These are phyloP conservation scores for Prosopocoilus inquinatus DNA, from an alignment of 2,888 invertebrate genomes.

Conservation along the genomic window DNA sequence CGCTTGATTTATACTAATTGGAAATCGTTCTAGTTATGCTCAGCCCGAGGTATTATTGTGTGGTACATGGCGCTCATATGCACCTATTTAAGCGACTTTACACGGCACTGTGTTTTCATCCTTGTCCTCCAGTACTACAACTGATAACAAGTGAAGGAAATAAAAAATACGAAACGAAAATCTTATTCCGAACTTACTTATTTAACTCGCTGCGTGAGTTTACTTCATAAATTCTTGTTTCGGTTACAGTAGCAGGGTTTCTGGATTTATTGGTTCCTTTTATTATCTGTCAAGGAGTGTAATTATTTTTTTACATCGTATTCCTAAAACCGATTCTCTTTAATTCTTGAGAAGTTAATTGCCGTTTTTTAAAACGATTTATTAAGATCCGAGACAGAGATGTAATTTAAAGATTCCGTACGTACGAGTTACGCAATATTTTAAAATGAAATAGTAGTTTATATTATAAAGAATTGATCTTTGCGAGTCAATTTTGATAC, in stretches of 20 bases:
- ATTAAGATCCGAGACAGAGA: too few relatives aligned
- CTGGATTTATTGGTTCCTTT: slow-evolving; percentile 38
- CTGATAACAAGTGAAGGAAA: not conserved
- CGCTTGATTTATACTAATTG: slow-evolving; percentile 38
- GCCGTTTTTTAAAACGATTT: not conserved
- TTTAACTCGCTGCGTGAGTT: slow-evolving; percentile 29
- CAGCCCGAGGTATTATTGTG: slow-evolving; percentile 9
- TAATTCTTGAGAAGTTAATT: slow-evolving; percentile 1
- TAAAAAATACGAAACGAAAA: not conserved
- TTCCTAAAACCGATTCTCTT: not conserved
- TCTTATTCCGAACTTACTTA: slow-evolving; percentile 5
- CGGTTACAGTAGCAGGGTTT: slow-evolving; percentile 34
- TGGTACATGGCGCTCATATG: not conserved
- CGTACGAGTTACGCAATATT: too few relatives aligned
- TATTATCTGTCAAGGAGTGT: slow-evolving; percentile 38
- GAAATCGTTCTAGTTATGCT: slow-evolving; percentile 34
- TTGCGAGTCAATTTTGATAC: too few relatives aligned
- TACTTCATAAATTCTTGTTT: slow-evolving; percentile 34
- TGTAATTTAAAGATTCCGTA: too few relatives aligned
- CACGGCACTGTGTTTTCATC: not conserved
- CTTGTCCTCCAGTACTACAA: not conserved
- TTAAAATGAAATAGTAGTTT: too few relatives aligned
- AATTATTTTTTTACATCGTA: slow-evolving; percentile 32
- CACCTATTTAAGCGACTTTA: not conserved
- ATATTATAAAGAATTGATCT: too few relatives aligned